Conservation (phyloP, 1,140 invertebrate species). For the Drosophila pruinosa region DNA sequence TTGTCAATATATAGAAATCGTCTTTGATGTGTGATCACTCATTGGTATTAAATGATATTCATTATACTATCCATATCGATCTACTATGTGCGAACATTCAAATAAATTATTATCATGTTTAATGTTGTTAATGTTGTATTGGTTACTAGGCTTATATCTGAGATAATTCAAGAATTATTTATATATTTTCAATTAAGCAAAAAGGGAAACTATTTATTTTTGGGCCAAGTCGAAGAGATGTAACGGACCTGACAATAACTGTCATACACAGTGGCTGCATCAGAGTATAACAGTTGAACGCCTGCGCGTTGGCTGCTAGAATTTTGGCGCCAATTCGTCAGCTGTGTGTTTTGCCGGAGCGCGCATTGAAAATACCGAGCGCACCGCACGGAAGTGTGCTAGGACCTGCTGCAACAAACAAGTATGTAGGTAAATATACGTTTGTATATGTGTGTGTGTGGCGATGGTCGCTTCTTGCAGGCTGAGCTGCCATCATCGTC, state of each 20-base stretch:
- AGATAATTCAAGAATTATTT: no score
- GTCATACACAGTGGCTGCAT: slow-evolving; percentile 35
- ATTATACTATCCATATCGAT: no score
- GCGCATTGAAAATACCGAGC: slow-evolving; percentile 24
- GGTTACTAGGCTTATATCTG: no score
- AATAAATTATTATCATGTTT: no score
- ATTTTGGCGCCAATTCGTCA: slow-evolving; percentile 71
- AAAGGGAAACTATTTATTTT: no score
- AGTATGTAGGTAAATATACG: not conserved
- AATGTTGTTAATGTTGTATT: no score
- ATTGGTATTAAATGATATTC: no score
- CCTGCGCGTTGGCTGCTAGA: slow-evolving; percentile 33
- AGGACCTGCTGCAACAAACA: slow-evolving; percentile 46
- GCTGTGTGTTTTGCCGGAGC: slow-evolving; percentile 40
- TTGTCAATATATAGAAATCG: no score
- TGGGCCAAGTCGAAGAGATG: not conserved
- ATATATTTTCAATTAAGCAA: no score
- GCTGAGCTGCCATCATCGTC: slow-evolving; percentile 76
- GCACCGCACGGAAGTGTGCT: slow-evolving; percentile 55
- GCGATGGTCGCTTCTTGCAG: slow-evolving; percentile 74
- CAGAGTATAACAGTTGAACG: slow-evolving; percentile 49
- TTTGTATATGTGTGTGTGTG: not conserved
- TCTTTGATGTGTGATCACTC: no score
- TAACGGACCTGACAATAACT: slow-evolving; percentile 38
- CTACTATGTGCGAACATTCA: no score